Percentiles rank a stretch among this genome's conserved stretches.
These are phyloP conservation scores for Pentalonia nigronervosa DNA, from an alignment of 1,140 invertebrate species.

Conservation along the genomic window DNA sequence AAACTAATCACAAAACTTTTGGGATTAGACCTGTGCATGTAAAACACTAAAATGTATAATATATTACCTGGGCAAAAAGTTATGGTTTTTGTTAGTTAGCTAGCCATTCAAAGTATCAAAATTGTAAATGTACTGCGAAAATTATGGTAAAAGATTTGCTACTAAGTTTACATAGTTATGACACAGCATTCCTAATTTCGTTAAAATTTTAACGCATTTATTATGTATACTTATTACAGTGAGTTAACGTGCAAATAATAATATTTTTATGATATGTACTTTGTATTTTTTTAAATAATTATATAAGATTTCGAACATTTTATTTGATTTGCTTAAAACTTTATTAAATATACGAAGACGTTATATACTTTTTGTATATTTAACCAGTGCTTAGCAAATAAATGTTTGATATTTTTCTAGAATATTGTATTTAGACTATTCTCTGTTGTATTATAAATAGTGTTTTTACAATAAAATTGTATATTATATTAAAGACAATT, in stretches of 20 bases:
- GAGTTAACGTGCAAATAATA: background rate
- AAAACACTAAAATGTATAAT: slow-evolving; percentile 45
- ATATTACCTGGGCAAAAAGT: slow-evolving; percentile 12
- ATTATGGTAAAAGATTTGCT: background rate
- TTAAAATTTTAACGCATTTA: background rate
- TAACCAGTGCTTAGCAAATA: too few species aligned
- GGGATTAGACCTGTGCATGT: background rate
- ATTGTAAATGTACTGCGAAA: background rate
- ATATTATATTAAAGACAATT: background rate
- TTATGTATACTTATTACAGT: background rate
- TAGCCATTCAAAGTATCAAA: background rate
- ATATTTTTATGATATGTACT: background rate
- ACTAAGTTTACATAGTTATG: background rate
- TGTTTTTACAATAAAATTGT: background rate
- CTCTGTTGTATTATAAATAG: background rate
- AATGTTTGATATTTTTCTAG: background rate
- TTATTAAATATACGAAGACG: background rate
- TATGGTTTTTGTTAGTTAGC: slow-evolving; percentile 37
- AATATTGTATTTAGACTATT: background rate
- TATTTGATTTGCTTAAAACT: background rate
- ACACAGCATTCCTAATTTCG: background rate
- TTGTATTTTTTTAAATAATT: background rate
- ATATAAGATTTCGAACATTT: background rate
- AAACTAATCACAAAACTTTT: slow-evolving; percentile 55
- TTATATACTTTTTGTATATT: background rate